phyloP scores from a whole-genome alignment of 2,797 vertebrate species.

The Syndactyla subalaris region DNA sequence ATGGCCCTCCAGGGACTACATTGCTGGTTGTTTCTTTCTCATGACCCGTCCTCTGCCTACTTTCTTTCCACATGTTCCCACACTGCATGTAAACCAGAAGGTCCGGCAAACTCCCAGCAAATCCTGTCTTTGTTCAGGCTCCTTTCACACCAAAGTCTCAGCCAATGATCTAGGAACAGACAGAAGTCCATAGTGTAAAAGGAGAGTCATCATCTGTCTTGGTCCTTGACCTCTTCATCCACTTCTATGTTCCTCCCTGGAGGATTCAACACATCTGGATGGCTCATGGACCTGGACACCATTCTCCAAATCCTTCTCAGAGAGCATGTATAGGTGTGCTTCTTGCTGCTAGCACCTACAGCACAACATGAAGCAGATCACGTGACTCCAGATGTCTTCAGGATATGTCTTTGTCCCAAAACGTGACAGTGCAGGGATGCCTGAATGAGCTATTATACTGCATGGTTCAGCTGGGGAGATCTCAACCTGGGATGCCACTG shows the following conservation, averaged over 20 bases:
- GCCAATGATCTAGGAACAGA: not conserved
- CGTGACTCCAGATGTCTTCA: not conserved
- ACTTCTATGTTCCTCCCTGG: not conserved
- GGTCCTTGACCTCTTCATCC: not conserved
- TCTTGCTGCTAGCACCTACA: not conserved
- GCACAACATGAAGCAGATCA: not conserved
- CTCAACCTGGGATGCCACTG: not conserved
- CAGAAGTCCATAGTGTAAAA: not conserved
- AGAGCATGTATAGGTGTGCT: not conserved
- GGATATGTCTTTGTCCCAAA: accelerated
- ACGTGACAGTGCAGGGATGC: not conserved
- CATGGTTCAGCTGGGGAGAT: not conserved
- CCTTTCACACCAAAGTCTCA: not conserved
- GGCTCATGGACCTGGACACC: not conserved
- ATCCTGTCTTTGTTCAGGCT: not conserved
- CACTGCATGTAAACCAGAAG: not conserved
- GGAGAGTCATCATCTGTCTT: not conserved
- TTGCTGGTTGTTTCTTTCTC: not conserved
- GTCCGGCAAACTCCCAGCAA: not conserved
- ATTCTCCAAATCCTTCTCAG: not conserved
- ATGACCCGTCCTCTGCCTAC: not conserved
- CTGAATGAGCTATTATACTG: not conserved
- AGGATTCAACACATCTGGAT: not conserved
- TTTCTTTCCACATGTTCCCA: not conserved
- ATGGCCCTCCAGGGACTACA: not conserved